Conservation (phyloP, 2,113 vertebrate species). For the Sorex fumeus region DNA sequence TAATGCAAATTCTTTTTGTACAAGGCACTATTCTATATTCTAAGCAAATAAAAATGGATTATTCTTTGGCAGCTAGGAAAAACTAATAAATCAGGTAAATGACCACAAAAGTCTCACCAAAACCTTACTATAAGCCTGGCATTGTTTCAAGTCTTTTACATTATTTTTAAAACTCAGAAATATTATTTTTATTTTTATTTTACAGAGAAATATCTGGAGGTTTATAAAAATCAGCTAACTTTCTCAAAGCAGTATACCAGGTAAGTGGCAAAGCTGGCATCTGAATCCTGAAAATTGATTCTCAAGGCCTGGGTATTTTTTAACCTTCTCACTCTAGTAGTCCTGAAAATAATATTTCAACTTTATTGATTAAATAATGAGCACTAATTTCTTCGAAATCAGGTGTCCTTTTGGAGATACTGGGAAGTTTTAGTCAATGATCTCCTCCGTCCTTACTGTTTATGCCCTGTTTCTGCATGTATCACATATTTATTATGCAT, state of each 20-base stretch:
- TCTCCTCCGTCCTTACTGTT: rapidly evolving
- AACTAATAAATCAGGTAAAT: background rate
- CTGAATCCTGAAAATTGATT: background rate
- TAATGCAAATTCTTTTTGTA: background rate
- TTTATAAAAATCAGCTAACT: background rate
- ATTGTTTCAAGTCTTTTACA: background rate
- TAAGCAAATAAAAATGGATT: background rate
- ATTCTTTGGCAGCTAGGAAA: background rate
- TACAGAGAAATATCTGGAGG: background rate
- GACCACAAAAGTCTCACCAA: background rate
- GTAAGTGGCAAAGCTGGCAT: background rate
- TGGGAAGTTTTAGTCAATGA: background rate
- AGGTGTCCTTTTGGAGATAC: background rate
- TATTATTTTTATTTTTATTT: background rate
- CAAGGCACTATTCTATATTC: slow-evolving; percentile 25
- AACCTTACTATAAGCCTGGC: background rate
- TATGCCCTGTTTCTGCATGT: background rate
- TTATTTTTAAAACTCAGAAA: slow-evolving; percentile 1
- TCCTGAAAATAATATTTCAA: background rate
- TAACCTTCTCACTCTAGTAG: background rate
- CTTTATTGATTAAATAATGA: background rate
- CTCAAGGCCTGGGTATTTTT: background rate
- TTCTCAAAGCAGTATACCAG: background rate
- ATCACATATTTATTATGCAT: background rate
- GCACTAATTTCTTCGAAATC: background rate